Evolutionary conservation across 2,113 vertebrate genomes (phyloP), one percentile per base, ranked within the genome.

Genomic region (Halcyon senegalensis): DNA sequence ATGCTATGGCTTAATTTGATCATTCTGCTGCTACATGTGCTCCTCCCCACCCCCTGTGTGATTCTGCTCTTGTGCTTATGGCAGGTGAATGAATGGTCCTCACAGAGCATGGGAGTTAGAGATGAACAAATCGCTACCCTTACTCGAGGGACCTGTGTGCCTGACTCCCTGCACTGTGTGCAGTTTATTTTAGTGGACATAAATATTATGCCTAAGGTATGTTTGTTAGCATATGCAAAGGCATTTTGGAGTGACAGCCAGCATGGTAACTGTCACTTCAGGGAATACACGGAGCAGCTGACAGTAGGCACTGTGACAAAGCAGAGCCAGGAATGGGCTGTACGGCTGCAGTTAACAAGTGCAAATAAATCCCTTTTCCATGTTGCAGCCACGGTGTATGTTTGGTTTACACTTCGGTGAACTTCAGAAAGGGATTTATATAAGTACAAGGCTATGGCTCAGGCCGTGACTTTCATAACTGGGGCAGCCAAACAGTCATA

Each of bases 341-440:
- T 39, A 66, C 9, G 33, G 78, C 75, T 92, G 92, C 69, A 88
- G 64, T 55, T 84, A 87, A 67, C 70, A 87, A 85, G 59, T 50
- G 77, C 88, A 94, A 89, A 95, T 88, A 95, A 96, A 96, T 75
- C 70, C 74, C 73, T 80, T 82, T 94, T 56, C 84, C 48, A 16
- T 50, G 73, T 78, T 94, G 67, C 94, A 95, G 79, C 66, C 82
- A 33, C 76, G 59, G 74, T 16, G 82, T 82, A 9, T 28, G 33
- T 92, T 92, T 93, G 92, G 64, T 79, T 97, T 97, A 63, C 78
- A 19, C 75, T 50, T 56, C 0, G 0, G 28, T 69, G 86, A 91
- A 88, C 75, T 84, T 92, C 87, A 93, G 51, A 30, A 86, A 75
- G 82, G 75, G 72, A 82, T 87, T 90, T 91, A 31, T 48, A 15